Base-by-base conservation (phyloP, 2,888 invertebrate species). In the Parnassius apollo region DNA sequence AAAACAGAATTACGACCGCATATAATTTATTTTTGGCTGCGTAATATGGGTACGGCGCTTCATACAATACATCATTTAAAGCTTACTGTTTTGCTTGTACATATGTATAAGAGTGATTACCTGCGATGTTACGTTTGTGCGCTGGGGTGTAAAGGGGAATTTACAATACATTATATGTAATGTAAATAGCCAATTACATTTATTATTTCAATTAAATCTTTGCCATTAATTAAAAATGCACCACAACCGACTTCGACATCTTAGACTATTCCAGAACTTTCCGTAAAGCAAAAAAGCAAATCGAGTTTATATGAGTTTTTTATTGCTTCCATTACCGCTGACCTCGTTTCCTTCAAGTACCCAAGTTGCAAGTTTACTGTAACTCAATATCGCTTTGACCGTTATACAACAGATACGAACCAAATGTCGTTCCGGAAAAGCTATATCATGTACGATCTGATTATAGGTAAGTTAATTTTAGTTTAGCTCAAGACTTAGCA, bases 291-390 rank as follows among this genome's bases (percentile, higher is more conserved):
- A 25, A 35, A 35, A 35, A 35, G 35, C 3, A 35, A 35, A 35
- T 35, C 35, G 8, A 49, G 18, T 18, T n/a, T 13, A 49, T 13
- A 49, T 18, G 18, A 13, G 1, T 13, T 8, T 44, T 44, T 44
- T 44, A 44, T 11, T 49, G 9, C 49, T 9, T 13, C 9, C 18
- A 49, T 49, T 49, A 49, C 49, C 13, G 13, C 45, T 59, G 59
- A 59, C 59, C 59, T 46, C 52, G 13, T 59, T 59, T 51, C 2
- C 46, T n/a, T 13, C 52, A 46, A 53, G 53, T 25, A 45, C 18
- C 12, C n/a, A 49, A n/a, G 49, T 49, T 9, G 49, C 59, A 51
- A 59, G 52, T 59, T 52, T 46, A 59, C 52, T 10, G 48, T 49
- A 52, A 53, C 10, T 46, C 35, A 35, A 50, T 59, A 59, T 46